Evolutionary conservation across 2,113 vertebrate genomes (phyloP).

Genomic region (Rhea americana): DNA sequence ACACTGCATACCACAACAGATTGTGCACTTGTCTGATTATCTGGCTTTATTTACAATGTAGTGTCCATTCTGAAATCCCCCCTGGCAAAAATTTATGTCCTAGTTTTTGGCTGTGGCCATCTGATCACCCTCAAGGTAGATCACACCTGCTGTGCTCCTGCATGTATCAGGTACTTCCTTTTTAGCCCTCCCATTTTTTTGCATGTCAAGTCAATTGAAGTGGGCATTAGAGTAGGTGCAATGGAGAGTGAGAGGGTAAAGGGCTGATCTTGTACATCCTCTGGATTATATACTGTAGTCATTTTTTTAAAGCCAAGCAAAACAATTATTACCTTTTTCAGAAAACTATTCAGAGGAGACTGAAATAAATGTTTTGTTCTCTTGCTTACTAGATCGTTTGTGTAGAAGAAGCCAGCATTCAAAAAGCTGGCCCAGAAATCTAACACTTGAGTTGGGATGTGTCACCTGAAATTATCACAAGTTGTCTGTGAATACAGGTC

Average conservation of each 20-base stretch:
- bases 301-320: not conserved
- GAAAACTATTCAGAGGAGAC: not conserved
- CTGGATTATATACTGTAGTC: not conserved
- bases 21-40: constrained; percentile 10
- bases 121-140: constrained; percentile 54
- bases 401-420: not conserved
- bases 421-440: not conserved
- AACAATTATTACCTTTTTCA: not conserved
- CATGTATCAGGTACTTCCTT: not conserved
- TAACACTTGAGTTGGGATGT: not conserved
- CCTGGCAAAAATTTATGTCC: not conserved
- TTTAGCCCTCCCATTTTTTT: constrained; percentile 4
- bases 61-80: not conserved
- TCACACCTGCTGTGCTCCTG: constrained; percentile 24
- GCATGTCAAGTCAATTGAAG: not conserved
- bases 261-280: not conserved
- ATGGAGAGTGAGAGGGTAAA: not conserved
- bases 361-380: not conserved
- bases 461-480: not conserved
- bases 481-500: not conserved
- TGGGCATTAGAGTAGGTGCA: not conserved
- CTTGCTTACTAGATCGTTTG: not conserved
- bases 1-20: not conserved
- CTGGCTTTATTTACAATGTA: constrained; percentile 15
- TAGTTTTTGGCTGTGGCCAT: not conserved